Evolutionary conservation across 92 coral and sea anemone genomes (phyloP).

Genomic region (Porites lobata): DNA sequence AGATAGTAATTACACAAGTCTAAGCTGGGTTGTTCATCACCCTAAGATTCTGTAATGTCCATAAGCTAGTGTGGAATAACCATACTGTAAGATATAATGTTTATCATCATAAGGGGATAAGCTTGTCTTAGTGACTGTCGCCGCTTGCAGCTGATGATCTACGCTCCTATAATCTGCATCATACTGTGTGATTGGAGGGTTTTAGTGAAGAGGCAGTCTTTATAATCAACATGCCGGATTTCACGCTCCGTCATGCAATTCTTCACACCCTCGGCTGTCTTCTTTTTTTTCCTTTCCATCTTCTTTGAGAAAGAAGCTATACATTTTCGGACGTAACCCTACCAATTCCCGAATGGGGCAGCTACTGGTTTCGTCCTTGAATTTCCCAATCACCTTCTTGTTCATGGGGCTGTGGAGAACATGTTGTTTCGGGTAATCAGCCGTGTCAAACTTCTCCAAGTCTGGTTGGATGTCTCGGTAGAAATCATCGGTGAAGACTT

Average conservation of each 20-base stretch:
- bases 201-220: not conserved
- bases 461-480: slow-evolving; percentile 35
- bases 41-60: not conserved
- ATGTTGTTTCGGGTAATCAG: slow-evolving; percentile 31
- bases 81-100: slow-evolving; percentile 4
- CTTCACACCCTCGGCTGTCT: slow-evolving; percentile 23
- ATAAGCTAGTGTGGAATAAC: slow-evolving; percentile 7
- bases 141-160: not conserved
- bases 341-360: slow-evolving; percentile 33
- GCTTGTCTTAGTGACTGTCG: not conserved
- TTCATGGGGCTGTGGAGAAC: slow-evolving; percentile 16
- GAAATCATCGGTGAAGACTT: slow-evolving; percentile 31
- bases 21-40: too few relatives aligned
- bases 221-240: slow-evolving; percentile 14
- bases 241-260: slow-evolving; percentile 1
- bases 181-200: not conserved
- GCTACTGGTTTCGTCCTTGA: slow-evolving; percentile 43
- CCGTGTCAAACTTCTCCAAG: slow-evolving; percentile 18
- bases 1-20: too few relatives aligned
- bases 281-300: not conserved
- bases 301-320: not conserved
- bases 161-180: slow-evolving; percentile 3
- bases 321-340: slow-evolving; percentile 49
- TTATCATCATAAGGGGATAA: slow-evolving; percentile 24
- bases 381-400: slow-evolving; percentile 41